Conservation (phyloP, 2,888 invertebrate genomes). For the Druceiella hillmani region DNA sequence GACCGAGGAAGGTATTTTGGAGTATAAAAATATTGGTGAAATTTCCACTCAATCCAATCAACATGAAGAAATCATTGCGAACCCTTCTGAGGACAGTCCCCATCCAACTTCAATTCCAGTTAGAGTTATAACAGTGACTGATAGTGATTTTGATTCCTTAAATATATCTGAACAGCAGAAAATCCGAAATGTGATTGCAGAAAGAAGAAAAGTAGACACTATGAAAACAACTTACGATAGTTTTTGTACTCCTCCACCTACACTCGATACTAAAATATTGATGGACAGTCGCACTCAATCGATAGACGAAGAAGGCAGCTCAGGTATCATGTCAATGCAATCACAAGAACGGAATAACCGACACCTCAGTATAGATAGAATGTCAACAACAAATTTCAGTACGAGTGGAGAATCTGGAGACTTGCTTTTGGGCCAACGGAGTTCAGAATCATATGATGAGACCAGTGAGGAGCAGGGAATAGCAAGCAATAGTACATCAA, state of each 20-base stretch:
- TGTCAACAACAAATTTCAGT: constrained; percentile 21
- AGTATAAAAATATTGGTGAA: no score
- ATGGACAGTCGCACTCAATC: constrained; percentile 19
- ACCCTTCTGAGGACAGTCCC: no score
- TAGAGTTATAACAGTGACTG: constrained; percentile 11
- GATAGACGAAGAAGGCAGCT: constrained; percentile 12
- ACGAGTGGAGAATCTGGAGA: constrained; percentile 21
- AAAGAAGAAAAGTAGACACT: constrained; percentile 54
- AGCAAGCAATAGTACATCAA: constrained; percentile 21
- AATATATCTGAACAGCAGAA: constrained; percentile 32
- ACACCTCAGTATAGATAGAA: constrained; percentile 20
- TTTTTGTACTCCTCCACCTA: constrained; percentile 6
- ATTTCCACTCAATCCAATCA: no score
- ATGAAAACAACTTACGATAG: constrained; percentile 21
- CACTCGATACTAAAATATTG: constrained; percentile 17
- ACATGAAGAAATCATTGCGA: no score
- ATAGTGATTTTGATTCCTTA: constrained; percentile 14
- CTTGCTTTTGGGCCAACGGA: constrained; percentile 18
- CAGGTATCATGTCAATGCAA: constrained; percentile 7
- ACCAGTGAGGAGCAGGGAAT: constrained; percentile 21
- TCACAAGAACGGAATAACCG: constrained; percentile 8
- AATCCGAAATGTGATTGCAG: constrained; percentile 57
- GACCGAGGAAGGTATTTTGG: no score
- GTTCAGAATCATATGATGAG: constrained; percentile 21
- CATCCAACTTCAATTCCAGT: no score